A percentile compares a stretch with the other conserved stretches of the same genome.
These are phyloP conservation scores for Plecturocebus donacophilus DNA, from an alignment of 2,113 vertebrate species.

Conservation along the genomic window DNA sequence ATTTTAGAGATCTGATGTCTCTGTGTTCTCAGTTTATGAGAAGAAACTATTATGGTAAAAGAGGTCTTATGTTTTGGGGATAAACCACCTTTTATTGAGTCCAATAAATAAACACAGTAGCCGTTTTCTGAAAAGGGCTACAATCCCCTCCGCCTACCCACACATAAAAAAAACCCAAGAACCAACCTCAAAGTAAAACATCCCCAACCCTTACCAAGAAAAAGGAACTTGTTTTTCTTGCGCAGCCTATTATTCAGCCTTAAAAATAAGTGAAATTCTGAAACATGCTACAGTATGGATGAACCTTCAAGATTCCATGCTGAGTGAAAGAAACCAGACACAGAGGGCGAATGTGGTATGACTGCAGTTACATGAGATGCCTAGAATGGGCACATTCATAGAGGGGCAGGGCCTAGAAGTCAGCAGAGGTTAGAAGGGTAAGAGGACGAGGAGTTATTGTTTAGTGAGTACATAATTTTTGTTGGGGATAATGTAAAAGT, in stretches of 20 bases:
- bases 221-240: neutral
- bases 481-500: neutral
- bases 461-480: neutral
- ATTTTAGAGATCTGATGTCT: slow-evolving; percentile 1
- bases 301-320: neutral
- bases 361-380: neutral
- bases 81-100: slow-evolving; percentile 25
- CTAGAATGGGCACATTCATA: neutral
- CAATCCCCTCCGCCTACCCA: fast-evolving
- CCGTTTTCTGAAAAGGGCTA: slow-evolving; percentile 27
- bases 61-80: neutral
- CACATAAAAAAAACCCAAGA: neutral
- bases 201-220: neutral
- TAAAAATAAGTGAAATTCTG: neutral
- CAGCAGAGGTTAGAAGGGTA: neutral
- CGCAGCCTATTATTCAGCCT: neutral
- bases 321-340: neutral
- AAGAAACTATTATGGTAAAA: slow-evolving; percentile 6
- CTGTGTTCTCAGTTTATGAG: slow-evolving; percentile 27
- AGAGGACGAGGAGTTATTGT: neutral
- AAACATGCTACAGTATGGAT: too few species aligned
- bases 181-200: neutral
- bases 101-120: neutral
- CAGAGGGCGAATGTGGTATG: neutral
- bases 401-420: neutral